phyloP scores from a whole-genome alignment of 2,797 vertebrate species.

The Pseudochirops cupreus region DNA sequence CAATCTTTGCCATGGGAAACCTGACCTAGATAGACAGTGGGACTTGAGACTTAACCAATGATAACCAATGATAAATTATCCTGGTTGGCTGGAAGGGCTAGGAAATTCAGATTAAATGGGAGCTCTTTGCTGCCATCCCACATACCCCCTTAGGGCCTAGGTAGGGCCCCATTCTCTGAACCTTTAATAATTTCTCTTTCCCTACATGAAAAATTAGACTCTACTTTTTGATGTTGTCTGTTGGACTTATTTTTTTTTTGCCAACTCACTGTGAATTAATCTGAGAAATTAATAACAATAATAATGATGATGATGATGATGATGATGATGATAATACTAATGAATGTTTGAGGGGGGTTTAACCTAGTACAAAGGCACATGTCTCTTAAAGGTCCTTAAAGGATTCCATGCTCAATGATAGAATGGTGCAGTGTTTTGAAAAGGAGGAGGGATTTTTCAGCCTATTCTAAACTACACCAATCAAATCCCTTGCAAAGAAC shows the following conservation, averaged over 20 bases:
- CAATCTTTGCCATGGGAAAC: background rate
- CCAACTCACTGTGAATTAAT: background rate
- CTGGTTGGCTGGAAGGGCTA: background rate
- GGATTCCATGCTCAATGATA: background rate
- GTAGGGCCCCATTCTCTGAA: background rate
- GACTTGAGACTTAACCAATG: background rate
- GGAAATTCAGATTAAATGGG: background rate
- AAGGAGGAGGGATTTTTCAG: background rate
- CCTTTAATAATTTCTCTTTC: conserved; percentile 30
- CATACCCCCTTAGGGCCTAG: background rate
- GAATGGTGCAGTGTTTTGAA: background rate
- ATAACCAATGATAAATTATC: background rate
- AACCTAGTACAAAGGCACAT: background rate
- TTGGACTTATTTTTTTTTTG: conserved; percentile 27
- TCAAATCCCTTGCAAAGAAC: background rate
- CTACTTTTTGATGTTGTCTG: background rate
- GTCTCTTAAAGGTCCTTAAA: background rate
- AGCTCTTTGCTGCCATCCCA: background rate
- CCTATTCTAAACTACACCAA: background rate
- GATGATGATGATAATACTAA: background rate
- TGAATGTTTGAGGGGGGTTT: background rate
- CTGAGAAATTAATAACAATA: background rate
- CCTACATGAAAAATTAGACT: conserved; percentile 15
- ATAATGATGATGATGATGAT: no score
- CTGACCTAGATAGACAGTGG: background rate